Conservation (phyloP, 2,797 vertebrate species). For the Acrocephalus scirpaceus region DNA sequence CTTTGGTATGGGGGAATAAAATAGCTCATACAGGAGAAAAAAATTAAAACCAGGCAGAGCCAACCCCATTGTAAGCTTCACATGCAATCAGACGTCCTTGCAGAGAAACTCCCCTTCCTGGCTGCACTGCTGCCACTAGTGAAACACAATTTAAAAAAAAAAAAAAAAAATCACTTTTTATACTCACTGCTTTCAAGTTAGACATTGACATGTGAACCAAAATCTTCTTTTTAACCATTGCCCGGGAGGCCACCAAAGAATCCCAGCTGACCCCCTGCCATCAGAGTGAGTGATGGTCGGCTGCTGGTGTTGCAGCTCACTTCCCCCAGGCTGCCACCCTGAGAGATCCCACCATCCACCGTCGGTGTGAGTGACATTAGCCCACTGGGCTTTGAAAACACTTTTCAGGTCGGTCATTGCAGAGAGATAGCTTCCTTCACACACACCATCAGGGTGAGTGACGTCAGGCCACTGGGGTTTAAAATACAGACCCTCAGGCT, state of each 20-base stretch:
- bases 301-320: slow-evolving; percentile 51
- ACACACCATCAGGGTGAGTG: slow-evolving; percentile 52
- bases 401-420: slow-evolving; percentile 55
- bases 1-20: slow-evolving; percentile 68
- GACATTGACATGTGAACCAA: slow-evolving; percentile 65
- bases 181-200: slow-evolving; percentile 52
- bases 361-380: slow-evolving; percentile 60
- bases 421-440: slow-evolving; percentile 40
- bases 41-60: slow-evolving; percentile 77
- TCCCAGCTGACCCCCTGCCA: slow-evolving; percentile 59
- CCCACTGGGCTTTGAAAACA: slow-evolving; percentile 67
- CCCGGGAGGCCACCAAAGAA: slow-evolving; percentile 59
- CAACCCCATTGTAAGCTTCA: slow-evolving; percentile 70
- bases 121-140: slow-evolving; percentile 40
- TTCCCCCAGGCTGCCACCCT: slow-evolving; percentile 62
- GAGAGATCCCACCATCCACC: slow-evolving; percentile 64
- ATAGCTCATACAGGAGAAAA: slow-evolving; percentile 60
- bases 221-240: slow-evolving; percentile 66
- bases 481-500: slow-evolving; percentile 65
- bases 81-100: slow-evolving; percentile 57
- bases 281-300: slow-evolving; percentile 54
- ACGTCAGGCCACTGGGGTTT: slow-evolving; percentile 63
- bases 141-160: slow-evolving; percentile 32
- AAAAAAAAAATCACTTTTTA: slow-evolving; percentile 45
- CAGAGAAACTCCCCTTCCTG: slow-evolving; percentile 67